phyloP scores from a whole-genome alignment of 2,113 vertebrate species.

The Gasterosteus aculeatus region DNA sequence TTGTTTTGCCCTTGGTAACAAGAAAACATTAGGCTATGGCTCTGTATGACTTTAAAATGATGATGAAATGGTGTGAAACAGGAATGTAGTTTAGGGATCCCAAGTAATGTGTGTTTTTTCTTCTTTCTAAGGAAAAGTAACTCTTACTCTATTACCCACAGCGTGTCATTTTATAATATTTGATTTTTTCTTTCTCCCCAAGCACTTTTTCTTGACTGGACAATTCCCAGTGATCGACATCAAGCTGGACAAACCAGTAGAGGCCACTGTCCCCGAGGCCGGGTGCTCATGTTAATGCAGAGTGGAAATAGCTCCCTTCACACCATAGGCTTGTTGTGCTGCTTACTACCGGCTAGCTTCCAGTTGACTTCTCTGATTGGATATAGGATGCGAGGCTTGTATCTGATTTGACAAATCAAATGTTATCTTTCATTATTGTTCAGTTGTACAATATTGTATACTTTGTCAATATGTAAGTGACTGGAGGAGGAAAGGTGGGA shows the following conservation, averaged over 20 bases:
- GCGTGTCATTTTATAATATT: neutral
- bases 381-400: constrained; percentile 73
- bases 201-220: constrained; percentile 53
- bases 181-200: neutral
- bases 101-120: neutral
- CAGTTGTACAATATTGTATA: constrained; percentile 84
- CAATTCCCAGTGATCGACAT: constrained; percentile 78
- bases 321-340: constrained; percentile 83
- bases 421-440: constrained; percentile 81
- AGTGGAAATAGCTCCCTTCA: constrained; percentile 75
- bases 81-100: neutral
- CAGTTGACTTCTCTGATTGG: constrained; percentile 79
- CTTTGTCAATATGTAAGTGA: constrained; percentile 84
- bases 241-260: constrained; percentile 80
- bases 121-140: neutral
- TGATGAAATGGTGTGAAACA: neutral
- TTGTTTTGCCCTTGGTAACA: neutral
- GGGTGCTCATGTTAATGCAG: constrained; percentile 80
- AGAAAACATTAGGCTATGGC: neutral
- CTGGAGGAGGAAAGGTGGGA: constrained; percentile 57
- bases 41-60: neutral
- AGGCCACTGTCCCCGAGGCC: constrained; percentile 75
- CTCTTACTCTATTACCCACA: neutral
- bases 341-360: constrained; percentile 81
- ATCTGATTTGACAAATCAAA: constrained; percentile 81